Evolutionary conservation across 1,140 invertebrate genomes (phyloP).

Genomic region (Aphaenogaster floridana): DNA sequence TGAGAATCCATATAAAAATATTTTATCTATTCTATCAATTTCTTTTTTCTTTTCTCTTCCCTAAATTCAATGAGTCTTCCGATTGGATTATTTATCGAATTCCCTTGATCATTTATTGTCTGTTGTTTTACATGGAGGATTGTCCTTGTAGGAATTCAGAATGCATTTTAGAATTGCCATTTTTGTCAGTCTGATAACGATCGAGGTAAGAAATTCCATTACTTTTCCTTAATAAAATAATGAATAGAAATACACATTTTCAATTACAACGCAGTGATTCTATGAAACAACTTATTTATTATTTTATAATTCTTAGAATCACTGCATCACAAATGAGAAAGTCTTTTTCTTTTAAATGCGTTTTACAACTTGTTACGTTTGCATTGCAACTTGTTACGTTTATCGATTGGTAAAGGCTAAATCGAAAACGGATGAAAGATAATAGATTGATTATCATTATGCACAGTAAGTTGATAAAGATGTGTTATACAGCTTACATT

Average conservation of each 20-base stretch:
- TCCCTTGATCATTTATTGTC: conserved; percentile 84
- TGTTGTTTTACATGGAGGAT: conserved; percentile 83
- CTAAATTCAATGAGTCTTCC: conserved; percentile 69
- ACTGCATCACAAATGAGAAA: conserved; percentile 5
- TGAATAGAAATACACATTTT: conserved; percentile 16
- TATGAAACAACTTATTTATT: not conserved
- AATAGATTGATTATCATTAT: conserved; percentile 64
- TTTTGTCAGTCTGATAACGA: conserved; percentile 68
- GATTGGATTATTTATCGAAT: conserved; percentile 73
- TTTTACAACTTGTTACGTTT: not conserved
- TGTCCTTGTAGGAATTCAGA: conserved; percentile 79
- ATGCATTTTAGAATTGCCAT: conserved; percentile 74
- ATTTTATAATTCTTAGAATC: conserved; percentile 30
- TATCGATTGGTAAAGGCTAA: conserved; percentile 42
- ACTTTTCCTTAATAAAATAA: not conserved
- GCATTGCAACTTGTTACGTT: not conserved
- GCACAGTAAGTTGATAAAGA: conserved; percentile 42
- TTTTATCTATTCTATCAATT: conserved; percentile 82
- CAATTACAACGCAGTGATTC: conserved; percentile 16
- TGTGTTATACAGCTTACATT: conserved; percentile 55
- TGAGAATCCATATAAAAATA: conserved; percentile 85
- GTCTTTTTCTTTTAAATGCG: not conserved
- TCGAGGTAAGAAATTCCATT: conserved; percentile 58
- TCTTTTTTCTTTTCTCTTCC: conserved; percentile 60
- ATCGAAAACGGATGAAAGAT: conserved; percentile 48